Percentiles rank a stretch among this genome's conserved stretches.
These are phyloP conservation scores for Drosophila formosana DNA, from an alignment of 2,888 invertebrate species.

Conservation along the genomic window DNA sequence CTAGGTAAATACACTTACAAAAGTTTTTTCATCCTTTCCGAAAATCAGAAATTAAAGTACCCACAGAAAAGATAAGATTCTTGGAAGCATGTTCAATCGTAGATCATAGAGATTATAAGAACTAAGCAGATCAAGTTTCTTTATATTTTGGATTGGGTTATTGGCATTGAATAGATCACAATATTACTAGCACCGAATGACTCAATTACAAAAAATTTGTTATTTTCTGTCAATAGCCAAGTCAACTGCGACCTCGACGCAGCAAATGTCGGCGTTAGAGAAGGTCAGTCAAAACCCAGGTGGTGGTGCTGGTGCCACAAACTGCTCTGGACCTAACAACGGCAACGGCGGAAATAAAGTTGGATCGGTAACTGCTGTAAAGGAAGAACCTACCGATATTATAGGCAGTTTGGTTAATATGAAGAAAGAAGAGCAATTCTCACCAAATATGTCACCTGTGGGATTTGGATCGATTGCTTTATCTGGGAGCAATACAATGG, in stretches of 20 bases:
- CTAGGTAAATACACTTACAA: too few species aligned
- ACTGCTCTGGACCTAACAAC: conserved; percentile 1
- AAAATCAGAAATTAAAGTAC: too few species aligned
- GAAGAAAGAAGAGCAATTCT: conserved; percentile 81
- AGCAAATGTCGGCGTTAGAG: conserved; percentile 25
- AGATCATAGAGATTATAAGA: too few species aligned
- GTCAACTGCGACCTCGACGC: not conserved
- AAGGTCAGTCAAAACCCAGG: conserved; percentile 24
- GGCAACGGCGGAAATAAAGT: conserved; percentile 24
- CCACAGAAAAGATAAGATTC: too few species aligned
- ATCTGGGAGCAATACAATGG: conserved; percentile 40
- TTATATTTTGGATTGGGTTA: too few species aligned
- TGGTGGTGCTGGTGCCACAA: not conserved
- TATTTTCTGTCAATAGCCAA: not conserved
- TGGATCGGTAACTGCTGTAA: conserved; percentile 36
- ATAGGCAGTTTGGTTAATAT: conserved; percentile 71
- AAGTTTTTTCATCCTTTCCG: too few species aligned
- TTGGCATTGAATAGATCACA: too few species aligned
- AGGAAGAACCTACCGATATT: conserved; percentile 75
- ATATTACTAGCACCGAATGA: not conserved
- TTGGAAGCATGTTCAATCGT: too few species aligned
- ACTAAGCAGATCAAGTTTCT: too few species aligned
- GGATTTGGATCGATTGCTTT: conserved; percentile 79
- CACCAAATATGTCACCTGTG: conserved; percentile 82
- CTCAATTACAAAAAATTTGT: not conserved